These are phyloP conservation scores for Drosophila birchii DNA, from an alignment of 2,888 invertebrate genomes.

Conservation along the genomic window DNA sequence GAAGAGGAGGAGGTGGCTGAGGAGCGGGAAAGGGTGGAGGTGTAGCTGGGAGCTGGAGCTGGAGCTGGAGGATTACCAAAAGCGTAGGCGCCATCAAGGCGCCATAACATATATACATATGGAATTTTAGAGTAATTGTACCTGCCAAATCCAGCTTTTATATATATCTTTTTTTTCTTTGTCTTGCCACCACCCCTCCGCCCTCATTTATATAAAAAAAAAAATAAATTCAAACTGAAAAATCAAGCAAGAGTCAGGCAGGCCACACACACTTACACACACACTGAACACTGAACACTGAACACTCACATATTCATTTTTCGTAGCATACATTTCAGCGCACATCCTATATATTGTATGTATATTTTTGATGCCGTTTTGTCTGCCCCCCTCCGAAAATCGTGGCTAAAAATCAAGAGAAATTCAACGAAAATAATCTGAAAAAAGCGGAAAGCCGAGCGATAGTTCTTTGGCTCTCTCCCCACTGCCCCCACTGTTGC, in stretches of 20 bases:
- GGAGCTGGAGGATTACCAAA: background rate
- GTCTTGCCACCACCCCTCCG: background rate
- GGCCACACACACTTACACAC: slow-evolving; percentile 11
- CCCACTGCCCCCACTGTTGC: background rate
- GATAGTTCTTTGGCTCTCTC: slow-evolving; percentile 4
- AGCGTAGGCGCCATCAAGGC: slow-evolving; percentile 31
- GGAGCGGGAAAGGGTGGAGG: background rate
- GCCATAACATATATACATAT: slow-evolving; percentile 14
- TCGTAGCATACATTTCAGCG: slow-evolving; percentile 41
- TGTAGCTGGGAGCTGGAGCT: background rate
- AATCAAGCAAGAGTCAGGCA: slow-evolving; percentile 36
- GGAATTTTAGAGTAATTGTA: slow-evolving; percentile 43
- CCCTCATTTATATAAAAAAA: slow-evolving; percentile 10
- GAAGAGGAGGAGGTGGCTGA: background rate
- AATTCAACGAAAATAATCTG: slow-evolving; percentile 7
- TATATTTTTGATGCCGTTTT: slow-evolving; percentile 46
- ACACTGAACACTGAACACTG: background rate
- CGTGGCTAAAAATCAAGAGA: slow-evolving; percentile 4
- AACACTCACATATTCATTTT: slow-evolving; percentile 31
- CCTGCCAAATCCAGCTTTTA: slow-evolving; percentile 33
- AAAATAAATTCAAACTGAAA: slow-evolving; percentile 33
- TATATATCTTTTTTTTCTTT: background rate
- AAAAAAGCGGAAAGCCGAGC: slow-evolving; percentile 32
- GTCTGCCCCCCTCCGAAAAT: slow-evolving; percentile 41
- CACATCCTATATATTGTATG: slow-evolving; percentile 23